phyloP scores from a whole-genome alignment of 1,140 invertebrate species.

The Lordiphosa stackelbergi region DNA sequence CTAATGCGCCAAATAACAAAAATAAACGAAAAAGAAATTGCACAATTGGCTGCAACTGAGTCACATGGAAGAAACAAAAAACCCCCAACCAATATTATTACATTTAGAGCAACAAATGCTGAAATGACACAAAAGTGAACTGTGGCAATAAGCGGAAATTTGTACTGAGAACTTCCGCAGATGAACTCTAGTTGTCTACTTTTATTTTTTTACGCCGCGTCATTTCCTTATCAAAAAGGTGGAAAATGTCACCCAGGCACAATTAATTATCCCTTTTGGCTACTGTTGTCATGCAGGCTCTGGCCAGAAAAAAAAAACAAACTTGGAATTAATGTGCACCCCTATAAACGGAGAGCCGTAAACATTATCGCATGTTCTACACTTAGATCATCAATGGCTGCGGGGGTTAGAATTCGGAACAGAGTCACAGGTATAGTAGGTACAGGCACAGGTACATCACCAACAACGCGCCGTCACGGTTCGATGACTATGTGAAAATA shows the following conservation, averaged over 20 bases:
- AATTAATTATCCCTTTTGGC: slow-evolving; percentile 68
- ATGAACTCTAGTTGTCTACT: slow-evolving; percentile 23
- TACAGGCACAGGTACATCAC: slow-evolving; percentile 57
- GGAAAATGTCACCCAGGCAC: slow-evolving; percentile 58
- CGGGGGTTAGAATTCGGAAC: slow-evolving; percentile 49
- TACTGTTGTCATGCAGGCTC: slow-evolving; percentile 56
- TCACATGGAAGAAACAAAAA: slow-evolving; percentile 42
- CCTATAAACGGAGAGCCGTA: slow-evolving; percentile 57
- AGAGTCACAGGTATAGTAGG: slow-evolving; percentile 8
- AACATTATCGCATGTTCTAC: slow-evolving; percentile 72
- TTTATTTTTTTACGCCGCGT: slow-evolving; percentile 49
- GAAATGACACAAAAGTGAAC: slow-evolving; percentile 17
- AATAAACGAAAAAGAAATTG: slow-evolving; percentile 36
- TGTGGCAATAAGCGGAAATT: slow-evolving; percentile 1
- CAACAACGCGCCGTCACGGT: slow-evolving; percentile 57
- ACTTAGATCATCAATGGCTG: slow-evolving; percentile 64
- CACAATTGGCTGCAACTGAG: slow-evolving; percentile 65
- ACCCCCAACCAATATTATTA: no score
- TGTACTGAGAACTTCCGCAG: slow-evolving; percentile 26
- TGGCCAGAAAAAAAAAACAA: neutral
- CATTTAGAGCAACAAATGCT: slow-evolving; percentile 37
- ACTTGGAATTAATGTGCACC: slow-evolving; percentile 34
- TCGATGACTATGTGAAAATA: slow-evolving; percentile 62
- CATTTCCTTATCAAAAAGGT: slow-evolving; percentile 66
- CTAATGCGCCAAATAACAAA: slow-evolving; percentile 40